phyloP scores from a whole-genome alignment of 2,888 invertebrate species.

The Agrochola circellaris region DNA sequence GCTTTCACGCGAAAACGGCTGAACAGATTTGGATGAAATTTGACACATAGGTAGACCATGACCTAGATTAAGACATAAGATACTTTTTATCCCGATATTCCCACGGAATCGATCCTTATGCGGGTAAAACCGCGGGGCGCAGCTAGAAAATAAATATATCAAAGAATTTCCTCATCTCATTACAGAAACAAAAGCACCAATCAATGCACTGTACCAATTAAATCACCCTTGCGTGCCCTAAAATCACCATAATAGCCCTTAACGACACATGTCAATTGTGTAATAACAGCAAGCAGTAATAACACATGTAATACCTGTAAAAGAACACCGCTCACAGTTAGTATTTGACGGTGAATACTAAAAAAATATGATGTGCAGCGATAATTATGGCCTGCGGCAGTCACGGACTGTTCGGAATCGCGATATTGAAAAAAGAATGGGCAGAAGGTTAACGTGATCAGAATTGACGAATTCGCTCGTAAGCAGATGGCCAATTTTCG shows the following conservation, averaged over 20 bases:
- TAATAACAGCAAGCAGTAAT: slow-evolving; percentile 56
- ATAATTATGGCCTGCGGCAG: slow-evolving; percentile 61
- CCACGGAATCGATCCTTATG: no score
- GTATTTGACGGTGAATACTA: slow-evolving; percentile 60
- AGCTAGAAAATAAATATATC: no score
- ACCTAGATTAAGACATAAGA: no score
- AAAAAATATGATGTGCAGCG: slow-evolving; percentile 59
- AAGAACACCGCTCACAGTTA: slow-evolving; percentile 49
- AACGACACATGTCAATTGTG: slow-evolving; percentile 51
- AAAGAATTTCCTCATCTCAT: slow-evolving; percentile 11
- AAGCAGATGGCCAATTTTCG: no score
- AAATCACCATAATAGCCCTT: slow-evolving; percentile 45
- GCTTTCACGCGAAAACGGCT: no score
- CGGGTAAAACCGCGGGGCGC: no score
- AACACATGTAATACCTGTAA: slow-evolving; percentile 42
- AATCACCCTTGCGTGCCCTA: slow-evolving; percentile 33
- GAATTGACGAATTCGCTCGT: no score
- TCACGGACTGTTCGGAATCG: slow-evolving; percentile 40
- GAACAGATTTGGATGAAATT: no score
- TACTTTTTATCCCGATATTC: no score
- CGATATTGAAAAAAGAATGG: neutral
- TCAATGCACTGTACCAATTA: slow-evolving; percentile 10
- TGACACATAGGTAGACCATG: no score
- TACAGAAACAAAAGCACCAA: slow-evolving; percentile 4
- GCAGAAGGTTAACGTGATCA: slow-evolving; percentile 25